Base-by-base conservation (phyloP, 2,888 invertebrate genomes). In the Pristionchus fissidentatus region DNA sequence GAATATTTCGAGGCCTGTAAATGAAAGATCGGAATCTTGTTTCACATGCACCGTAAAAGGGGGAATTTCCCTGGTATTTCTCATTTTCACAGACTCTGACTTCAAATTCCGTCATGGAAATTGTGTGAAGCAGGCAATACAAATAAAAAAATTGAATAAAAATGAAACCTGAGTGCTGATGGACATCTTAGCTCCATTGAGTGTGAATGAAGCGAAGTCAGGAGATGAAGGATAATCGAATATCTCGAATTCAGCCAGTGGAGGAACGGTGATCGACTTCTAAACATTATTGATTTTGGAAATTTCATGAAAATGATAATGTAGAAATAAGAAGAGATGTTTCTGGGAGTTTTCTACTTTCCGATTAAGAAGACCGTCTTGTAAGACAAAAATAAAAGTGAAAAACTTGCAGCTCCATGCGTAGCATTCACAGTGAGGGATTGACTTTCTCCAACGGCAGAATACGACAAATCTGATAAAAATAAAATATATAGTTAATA, bases 161-260 rank as follows among this genome's bases (percentile, higher is more conserved):
- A 35, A 43, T 15, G 15, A 2, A 3, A 73, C 73, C 55, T 70
- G 83, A 32, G 83, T 73, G 52, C 87, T 85, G 49, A 88, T 73
- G 43, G 85, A 85, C 1, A 88, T 78, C 19, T 82, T 7, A 41
- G 84, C 22, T 35, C 87, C 88, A 60, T 90, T 89, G 60, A 90
- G 62, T 1, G 85, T 86, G 86, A 89, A 87, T 4, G 85, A 84
- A 7, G 84, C 81, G 84, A 85, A 87, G 66, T 88, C 86, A 0
- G 90, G 89, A 10, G 85, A 55, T 8, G 70, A 73, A 15, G 86
- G 85, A 75, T 86, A 89, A 62, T 87, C 87, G 86, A 89, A 87
- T 70, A 90, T 87, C 77, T 89, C 89, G 26, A 90, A 85, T 73
- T 87, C 85, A 77, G 88, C 87, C 29, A 90, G 85, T 10, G 87